Evolutionary conservation across 2,888 invertebrate genomes (phyloP).

Genomic region (Parnassius smintheus): DNA sequence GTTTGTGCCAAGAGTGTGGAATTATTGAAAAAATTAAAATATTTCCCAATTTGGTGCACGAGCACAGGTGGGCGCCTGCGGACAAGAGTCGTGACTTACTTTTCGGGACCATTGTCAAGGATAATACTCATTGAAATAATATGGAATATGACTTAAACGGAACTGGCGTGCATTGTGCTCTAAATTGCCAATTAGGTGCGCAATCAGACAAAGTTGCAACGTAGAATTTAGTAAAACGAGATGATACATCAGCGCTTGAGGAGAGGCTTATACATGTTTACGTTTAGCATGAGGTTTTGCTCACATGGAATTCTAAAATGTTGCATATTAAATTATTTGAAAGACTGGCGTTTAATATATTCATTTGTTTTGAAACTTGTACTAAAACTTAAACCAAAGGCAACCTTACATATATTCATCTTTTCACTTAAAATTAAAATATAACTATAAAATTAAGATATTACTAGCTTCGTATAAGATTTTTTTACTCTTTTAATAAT

Average conservation of each 20-base stretch:
- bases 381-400: no score
- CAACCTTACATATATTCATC: no score
- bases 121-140: constrained; percentile 55
- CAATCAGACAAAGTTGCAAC: constrained; percentile 34
- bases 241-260: neutral
- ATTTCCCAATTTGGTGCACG: constrained; percentile 51
- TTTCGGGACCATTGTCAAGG: constrained; percentile 45
- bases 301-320: no score
- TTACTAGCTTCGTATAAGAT: no score
- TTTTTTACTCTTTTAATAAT: no score
- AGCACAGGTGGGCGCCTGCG: constrained; percentile 72
- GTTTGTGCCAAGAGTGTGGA: constrained; percentile 53
- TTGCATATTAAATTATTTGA: no score
- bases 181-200: constrained; percentile 56
- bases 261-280: constrained; percentile 5
- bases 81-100: constrained; percentile 74
- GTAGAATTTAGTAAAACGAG: constrained; percentile 6
- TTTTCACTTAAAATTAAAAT: no score
- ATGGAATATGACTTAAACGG: constrained; percentile 49
- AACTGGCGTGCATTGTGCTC: constrained; percentile 49
- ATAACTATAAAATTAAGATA: no score
- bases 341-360: no score
- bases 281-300: no score
- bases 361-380: no score
- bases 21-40: constrained; percentile 61